Conservation (phyloP, 2,888 invertebrate species). For the Phorcus lineatus region DNA sequence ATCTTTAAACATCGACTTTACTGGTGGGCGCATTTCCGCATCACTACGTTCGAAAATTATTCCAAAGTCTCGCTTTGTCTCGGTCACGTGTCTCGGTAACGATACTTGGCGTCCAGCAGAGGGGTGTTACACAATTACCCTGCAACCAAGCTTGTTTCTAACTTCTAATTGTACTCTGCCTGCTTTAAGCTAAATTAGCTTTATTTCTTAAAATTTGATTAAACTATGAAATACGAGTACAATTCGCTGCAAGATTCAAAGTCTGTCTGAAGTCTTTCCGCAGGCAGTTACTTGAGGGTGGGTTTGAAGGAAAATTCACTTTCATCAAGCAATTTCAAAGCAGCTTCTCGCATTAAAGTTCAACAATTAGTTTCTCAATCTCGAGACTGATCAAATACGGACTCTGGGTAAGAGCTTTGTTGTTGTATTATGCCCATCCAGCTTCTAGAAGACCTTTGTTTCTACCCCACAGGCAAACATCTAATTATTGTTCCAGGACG, state of each 20-base stretch:
- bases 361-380: conserved; percentile 5
- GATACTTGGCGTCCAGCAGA: neutral
- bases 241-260: neutral
- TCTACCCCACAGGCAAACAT: neutral
- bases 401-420: neutral
- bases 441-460: neutral
- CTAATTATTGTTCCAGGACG: neutral
- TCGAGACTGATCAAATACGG: neutral
- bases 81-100: neutral
- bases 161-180: conserved; percentile 4
- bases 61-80: conserved; percentile 1
- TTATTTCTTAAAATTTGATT: conserved; percentile 13
- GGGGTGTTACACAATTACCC: conserved; percentile 5
- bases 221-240: neutral
- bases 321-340: neutral
- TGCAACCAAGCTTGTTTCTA: neutral
- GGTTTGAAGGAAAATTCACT: neutral
- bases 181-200: conserved; percentile 13
- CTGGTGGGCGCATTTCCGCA: conserved; percentile 2
- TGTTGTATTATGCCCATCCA: no score
- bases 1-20: neutral
- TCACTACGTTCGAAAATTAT: neutral
- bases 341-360: neutral
- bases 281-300: neutral
- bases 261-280: neutral